A percentile compares a stretch with the other conserved stretches of the same genome.
Evolutionary conservation across 2,113 vertebrate genomes (phyloP).

Genomic region (Serilophus lunatus): DNA sequence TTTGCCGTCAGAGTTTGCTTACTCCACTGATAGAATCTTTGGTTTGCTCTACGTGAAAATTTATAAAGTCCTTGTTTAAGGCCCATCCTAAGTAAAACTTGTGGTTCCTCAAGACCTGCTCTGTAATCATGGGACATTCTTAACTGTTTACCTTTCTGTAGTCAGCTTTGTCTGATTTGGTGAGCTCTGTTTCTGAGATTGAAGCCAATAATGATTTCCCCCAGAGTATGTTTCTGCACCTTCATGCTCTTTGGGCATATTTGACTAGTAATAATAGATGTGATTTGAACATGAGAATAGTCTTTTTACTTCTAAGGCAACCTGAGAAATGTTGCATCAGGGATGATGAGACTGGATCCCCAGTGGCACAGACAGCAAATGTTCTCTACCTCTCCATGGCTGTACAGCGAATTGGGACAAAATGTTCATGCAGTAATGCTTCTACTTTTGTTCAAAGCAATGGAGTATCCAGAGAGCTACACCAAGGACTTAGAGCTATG

Average conservation of each 20-base stretch:
- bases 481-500: neutral
- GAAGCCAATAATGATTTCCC: neutral
- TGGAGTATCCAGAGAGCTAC: neutral
- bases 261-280: neutral
- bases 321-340: neutral
- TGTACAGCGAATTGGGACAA: neutral
- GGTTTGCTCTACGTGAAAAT: neutral
- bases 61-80: neutral
- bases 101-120: neutral
- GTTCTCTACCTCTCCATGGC: neutral
- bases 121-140: neutral
- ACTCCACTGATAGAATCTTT: neutral
- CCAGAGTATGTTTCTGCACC: neutral
- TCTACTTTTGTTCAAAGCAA: neutral
- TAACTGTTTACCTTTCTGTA: neutral
- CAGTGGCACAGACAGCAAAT: neutral
- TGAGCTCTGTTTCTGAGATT: neutral
- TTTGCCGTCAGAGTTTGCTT: neutral
- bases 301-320: neutral
- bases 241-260: neutral
- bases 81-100: neutral
- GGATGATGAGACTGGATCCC: neutral
- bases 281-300: neutral
- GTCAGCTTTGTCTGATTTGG: neutral
- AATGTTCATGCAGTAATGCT: neutral